Evolutionary conservation across 1,140 invertebrate genomes (phyloP), one percentile per base, ranked within the genome.

Genomic region (Drusus annulatus): DNA sequence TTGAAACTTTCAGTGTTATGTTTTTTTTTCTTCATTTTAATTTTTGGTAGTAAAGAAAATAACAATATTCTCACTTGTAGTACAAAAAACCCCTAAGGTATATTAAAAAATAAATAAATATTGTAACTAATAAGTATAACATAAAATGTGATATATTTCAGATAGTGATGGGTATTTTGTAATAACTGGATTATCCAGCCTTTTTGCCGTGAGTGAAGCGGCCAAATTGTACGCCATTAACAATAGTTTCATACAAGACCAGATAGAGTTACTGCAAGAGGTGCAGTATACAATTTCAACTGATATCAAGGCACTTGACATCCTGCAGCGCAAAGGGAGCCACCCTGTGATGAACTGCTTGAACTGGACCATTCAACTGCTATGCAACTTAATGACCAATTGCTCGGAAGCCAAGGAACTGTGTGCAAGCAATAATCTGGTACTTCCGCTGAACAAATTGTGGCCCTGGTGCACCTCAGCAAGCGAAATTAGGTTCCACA

Each of bases 361-460:
- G 25, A 62, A 81, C 54, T 83, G 79, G 79, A 81, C 77, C 7
- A 25, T 83, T 36, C 50, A 79, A 25, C 10, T 81, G 15, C 25
- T 83, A 13, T 81, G 80, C 36, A 83, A 83, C 23, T 6, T 65
- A 1, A 71, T 83, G 51, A 77, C 52, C 28, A 83, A 83, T 58
- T 81, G 77, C 51, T 13, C 19, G 7, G 52, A n/a, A 10, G 80
- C 79, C 13, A 83, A 83, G 79, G 76, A 83, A 17, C 21, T 71
- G 21, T 79, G 82, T 56, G 77, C 62, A 4, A 76, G 78, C 23
- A 16, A 50, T 23, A 81, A 79, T 74, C 60, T 83, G 58, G 19
- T 81, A 6, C 54, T 77, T 25, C 82, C 82, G n/a, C 62, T 83
- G 2, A 83, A 83, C 62, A 83, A 83, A 58, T 16, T 83, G 54